Conservation (phyloP, 2,888 invertebrate species). For the Laothoe populi region DNA sequence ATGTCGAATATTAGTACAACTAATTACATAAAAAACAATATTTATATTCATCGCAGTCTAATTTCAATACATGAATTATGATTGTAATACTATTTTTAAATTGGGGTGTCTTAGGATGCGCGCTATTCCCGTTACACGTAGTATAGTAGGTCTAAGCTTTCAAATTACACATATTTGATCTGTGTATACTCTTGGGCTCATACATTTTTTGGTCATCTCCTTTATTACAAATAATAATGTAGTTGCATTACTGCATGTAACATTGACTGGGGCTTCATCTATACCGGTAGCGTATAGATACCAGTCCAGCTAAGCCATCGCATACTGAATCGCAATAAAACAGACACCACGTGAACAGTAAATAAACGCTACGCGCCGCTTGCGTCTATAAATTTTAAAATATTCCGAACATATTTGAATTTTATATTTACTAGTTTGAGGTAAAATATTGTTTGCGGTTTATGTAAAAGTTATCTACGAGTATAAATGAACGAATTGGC, state of each 20-base stretch:
- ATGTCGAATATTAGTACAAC: no score
- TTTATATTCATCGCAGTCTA: no score
- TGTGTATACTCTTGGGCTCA: no score
- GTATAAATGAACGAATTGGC: not conserved
- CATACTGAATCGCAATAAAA: slow-evolving; percentile 52
- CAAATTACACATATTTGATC: no score
- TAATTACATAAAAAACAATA: no score
- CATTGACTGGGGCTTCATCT: not conserved
- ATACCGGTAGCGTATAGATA: slow-evolving; percentile 35
- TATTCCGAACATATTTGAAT: not conserved
- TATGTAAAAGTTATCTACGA: not conserved
- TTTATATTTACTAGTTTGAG: slow-evolving; percentile 18
- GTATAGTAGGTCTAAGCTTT: no score
- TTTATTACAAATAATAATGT: no score
- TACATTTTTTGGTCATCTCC: no score
- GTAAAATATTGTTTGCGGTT: not conserved
- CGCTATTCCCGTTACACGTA: no score
- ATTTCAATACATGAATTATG: no score
- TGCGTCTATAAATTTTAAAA: slow-evolving; percentile 28
- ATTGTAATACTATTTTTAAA: no score
- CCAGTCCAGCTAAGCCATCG: slow-evolving; percentile 39
- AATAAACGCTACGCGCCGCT: slow-evolving; percentile 36
- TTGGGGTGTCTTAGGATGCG: no score
- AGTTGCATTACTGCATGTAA: not conserved
- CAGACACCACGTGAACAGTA: slow-evolving; percentile 45